phyloP scores from a whole-genome alignment of 2,888 invertebrate genomes.

The Archips crataeganus region DNA sequence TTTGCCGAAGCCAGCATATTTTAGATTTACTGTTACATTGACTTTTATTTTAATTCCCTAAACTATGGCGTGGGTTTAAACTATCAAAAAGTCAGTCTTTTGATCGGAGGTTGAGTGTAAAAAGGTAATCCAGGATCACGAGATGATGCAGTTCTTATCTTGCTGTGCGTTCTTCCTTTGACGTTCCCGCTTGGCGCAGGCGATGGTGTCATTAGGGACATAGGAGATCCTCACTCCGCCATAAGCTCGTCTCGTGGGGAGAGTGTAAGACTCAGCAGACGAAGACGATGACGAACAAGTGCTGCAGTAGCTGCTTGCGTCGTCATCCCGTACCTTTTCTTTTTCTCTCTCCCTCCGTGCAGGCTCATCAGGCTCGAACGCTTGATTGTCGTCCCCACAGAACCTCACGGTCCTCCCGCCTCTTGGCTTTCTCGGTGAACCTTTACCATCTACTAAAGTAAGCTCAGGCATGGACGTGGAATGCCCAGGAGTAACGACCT shows the following conservation, averaged over 20 bases:
- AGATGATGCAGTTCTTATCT: conserved; percentile 94
- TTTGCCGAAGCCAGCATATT: conserved; percentile 10
- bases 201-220: conserved; percentile 96
- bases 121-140: conserved; percentile 87
- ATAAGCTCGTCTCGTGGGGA: conserved; percentile 93
- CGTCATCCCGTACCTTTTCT: conserved; percentile 83
- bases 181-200: conserved; percentile 91
- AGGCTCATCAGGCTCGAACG: conserved; percentile 77
- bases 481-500: conserved; percentile 83
- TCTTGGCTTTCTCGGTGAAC: conserved; percentile 63
- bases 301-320: conserved; percentile 92
- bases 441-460: conserved; percentile 79
- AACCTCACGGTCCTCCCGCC: conserved; percentile 79
- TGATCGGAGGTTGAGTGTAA: conserved; percentile 78
- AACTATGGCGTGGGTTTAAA: conserved; percentile 78
- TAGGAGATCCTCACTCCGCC: conserved; percentile 96
- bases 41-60: conserved; percentile 45
- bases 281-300: conserved; percentile 97
- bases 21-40: conserved; percentile 11
- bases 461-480: conserved; percentile 81
- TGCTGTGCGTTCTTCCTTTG: conserved; percentile 87
- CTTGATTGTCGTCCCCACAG: conserved; percentile 79
- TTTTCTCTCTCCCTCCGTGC: conserved; percentile 45
- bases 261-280: conserved; percentile 94
- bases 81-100: conserved; percentile 82